Conservation (phyloP, 2,797 vertebrate species). For the Denticeps clupeoides region DNA sequence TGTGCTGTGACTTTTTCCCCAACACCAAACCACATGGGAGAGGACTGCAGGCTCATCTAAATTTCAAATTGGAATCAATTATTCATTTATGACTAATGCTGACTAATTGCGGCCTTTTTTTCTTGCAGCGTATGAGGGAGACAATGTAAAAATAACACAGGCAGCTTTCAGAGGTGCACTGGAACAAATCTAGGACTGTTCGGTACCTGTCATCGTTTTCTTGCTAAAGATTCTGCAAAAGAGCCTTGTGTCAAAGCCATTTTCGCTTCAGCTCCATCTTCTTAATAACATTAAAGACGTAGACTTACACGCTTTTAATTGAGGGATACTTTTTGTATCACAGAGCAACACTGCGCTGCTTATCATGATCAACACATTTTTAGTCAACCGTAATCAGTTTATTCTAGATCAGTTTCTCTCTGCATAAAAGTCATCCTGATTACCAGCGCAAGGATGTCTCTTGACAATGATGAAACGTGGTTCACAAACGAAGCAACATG, state of each 20-base stretch:
- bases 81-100: conserved; percentile 57
- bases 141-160: conserved; percentile 22
- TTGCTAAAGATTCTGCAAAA: too few species aligned
- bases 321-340: not conserved
- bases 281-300: too few species aligned
- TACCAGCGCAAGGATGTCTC: too few species aligned
- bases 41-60: conserved; percentile 43
- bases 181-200: conserved; percentile 5
- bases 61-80: conserved; percentile 60
- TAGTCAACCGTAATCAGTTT: too few species aligned
- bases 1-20: conserved; percentile 42
- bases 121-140: conserved; percentile 17
- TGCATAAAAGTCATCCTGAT: too few species aligned
- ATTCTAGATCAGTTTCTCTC: too few species aligned
- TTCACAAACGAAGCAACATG: too few species aligned
- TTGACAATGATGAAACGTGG: too few species aligned
- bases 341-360: too few species aligned
- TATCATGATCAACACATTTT: too few species aligned
- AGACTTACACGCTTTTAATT: conserved; percentile 8
- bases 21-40: conserved; percentile 32
- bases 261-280: too few species aligned
- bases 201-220: conserved; percentile 7
- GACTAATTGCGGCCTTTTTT: conserved; percentile 51
- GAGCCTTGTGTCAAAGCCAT: too few species aligned
- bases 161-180: conserved; percentile 11